Base-by-base conservation (phyloP, 1,140 invertebrate genomes). In the Nebria ingens region DNA sequence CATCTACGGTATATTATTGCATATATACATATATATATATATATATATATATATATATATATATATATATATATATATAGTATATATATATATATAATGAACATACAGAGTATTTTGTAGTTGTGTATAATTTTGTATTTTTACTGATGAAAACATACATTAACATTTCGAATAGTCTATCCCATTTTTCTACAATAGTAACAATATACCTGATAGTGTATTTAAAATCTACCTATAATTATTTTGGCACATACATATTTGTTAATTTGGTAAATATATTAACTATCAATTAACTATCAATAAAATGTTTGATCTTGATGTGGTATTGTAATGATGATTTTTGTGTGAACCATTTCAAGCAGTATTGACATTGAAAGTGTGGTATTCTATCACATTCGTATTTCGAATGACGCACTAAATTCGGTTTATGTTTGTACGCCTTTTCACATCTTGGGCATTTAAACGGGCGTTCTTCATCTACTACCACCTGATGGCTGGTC, bases 381-480 rank as follows among this genome's bases (percentile, higher is more conserved):
- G 82, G 80, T 56, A 79, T 76, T 66, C 76, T 76, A n/a, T 82
- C 81, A 65, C 83, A 85, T 66, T 86, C 83, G 57, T 81, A 73
- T 60, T 77, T 78, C 57, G 80, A 71, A 68, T 85, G 83, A 4
- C 81, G 76, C 59, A 78, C 79, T 29, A 83, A 70, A 59, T 81
- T 82, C 61, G 77, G 74, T 61, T 76, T 75, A 59, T 74, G 75
- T 70, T 75, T 76, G 68, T 79, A 79, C 60, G 57, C 59, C 59
- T 65, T 69, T 49, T 59, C 59, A 61, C 71, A 72, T 23, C 71
- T 71, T 15, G 68, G 64, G 38, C 71, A 73, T 19, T 62, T 55
- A 20, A 57, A 57, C 11, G 40, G 40, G 4, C 40, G 6, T 12
- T 45, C 40, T 45, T 9, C 9, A 45, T 45, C 15, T 17, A 11